Evolutionary conservation across 2,797 vertebrate species (phyloP).

Genomic region (Arrhamphus sclerolepis): DNA sequence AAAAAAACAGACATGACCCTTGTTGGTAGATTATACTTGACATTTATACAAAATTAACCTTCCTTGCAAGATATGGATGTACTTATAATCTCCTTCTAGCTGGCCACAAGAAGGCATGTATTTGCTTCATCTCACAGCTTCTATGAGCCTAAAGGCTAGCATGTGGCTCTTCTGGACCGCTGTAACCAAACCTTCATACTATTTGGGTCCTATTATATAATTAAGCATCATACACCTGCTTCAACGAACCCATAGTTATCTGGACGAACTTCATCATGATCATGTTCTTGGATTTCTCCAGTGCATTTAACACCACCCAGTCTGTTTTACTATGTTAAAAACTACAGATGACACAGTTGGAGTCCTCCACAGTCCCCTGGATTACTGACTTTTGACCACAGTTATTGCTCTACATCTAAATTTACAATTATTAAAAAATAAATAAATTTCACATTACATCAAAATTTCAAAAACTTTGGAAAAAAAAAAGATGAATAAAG

Average conservation of each 20-base stretch:
- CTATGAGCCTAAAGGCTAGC: constrained; percentile 8
- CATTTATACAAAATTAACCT: constrained; percentile 47
- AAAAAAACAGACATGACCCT: constrained; percentile 53
- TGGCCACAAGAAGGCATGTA: constrained; percentile 26
- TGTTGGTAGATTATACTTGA: constrained; percentile 46
- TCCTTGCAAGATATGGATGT: constrained; percentile 35
- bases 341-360: too few relatives aligned
- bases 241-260: constrained; percentile 19
- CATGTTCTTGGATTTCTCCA: too few relatives aligned
- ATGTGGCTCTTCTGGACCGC: constrained; percentile 2
- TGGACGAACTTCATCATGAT: too few relatives aligned
- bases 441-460: neutral
- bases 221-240: too few relatives aligned
- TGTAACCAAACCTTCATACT: constrained; percentile 23
- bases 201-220: constrained; percentile 20
- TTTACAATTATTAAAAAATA: neutral
- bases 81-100: constrained; percentile 35
- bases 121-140: constrained; percentile 26
- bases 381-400: too few relatives aligned
- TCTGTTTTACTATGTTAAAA: too few relatives aligned
- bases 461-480: too few relatives aligned
- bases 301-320: too few relatives aligned
- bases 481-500: too few relatives aligned
- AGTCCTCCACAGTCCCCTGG: too few relatives aligned
- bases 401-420: constrained; percentile 2